Percentiles rank a stretch among this genome's conserved stretches.
Evolutionary conservation across 2,113 vertebrate genomes (phyloP).

Genomic region (Phaethornis superciliosus): DNA sequence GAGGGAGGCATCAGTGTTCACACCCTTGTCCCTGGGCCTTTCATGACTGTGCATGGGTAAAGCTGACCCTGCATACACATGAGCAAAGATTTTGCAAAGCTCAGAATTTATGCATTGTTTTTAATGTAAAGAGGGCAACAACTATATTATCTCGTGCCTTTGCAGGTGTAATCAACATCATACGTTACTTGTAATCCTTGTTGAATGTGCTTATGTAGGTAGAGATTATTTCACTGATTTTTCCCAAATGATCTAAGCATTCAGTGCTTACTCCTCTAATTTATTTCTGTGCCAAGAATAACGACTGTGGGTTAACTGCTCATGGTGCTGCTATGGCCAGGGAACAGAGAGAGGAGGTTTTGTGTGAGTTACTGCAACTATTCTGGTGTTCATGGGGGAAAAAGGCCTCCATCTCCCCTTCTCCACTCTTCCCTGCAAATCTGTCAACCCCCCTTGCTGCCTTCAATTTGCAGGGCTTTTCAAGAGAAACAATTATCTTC

Average conservation of each 20-base stretch:
- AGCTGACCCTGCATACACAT: constrained; percentile 39
- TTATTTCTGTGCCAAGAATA: constrained; percentile 16
- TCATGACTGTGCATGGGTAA: neutral
- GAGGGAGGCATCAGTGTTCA: neutral
- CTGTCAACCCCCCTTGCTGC: neutral
- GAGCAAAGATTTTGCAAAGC: constrained; percentile 19
- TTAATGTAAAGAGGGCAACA: neutral
- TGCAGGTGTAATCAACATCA: neutral
- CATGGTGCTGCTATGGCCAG: neutral
- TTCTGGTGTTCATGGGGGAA: neutral
- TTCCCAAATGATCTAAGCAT: constrained; percentile 10
- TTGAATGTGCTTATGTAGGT: neutral
- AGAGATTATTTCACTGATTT: constrained; percentile 31
- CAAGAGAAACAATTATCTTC: constrained; percentile 20
- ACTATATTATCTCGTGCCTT: neutral
- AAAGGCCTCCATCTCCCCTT: neutral
- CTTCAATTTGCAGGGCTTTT: neutral
- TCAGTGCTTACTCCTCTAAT: neutral
- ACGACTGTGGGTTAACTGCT: neutral
- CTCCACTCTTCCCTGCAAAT: neutral
- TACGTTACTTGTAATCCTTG: neutral
- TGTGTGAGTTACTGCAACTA: neutral
- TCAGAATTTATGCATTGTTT: neutral
- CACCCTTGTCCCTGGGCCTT: constrained; percentile 33
- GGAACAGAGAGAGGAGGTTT: neutral